These are phyloP conservation scores for Apamea crenata DNA, from an alignment of 2,888 invertebrate species.

Conservation along the genomic window DNA sequence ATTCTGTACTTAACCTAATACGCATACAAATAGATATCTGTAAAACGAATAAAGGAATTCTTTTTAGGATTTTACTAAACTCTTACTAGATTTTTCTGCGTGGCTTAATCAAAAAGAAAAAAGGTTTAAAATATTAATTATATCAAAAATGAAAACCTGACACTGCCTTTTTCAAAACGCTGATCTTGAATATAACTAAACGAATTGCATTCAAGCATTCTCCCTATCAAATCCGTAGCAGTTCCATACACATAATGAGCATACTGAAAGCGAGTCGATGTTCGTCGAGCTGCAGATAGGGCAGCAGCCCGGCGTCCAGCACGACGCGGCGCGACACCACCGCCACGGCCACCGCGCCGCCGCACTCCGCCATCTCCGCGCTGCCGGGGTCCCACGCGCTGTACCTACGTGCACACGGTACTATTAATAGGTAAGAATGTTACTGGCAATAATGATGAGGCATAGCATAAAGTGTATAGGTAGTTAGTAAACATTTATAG, in stretches of 20 bases:
- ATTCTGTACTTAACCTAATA: neutral
- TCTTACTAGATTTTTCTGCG: neutral
- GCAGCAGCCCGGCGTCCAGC: slow-evolving; percentile 82
- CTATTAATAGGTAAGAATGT: too few species aligned
- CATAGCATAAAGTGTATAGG: too few species aligned
- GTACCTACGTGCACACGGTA: slow-evolving; percentile 79
- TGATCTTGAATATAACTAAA: neutral
- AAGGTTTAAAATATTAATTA: neutral
- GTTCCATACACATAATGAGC: slow-evolving; percentile 40
- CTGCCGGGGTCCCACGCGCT: slow-evolving; percentile 86
- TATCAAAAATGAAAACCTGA: too few species aligned
- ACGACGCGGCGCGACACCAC: slow-evolving; percentile 79
- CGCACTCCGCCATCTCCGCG: slow-evolving; percentile 87
- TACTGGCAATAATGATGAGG: too few species aligned
- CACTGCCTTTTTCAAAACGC: neutral
- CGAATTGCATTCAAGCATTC: neutral
- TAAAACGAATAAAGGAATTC: neutral
- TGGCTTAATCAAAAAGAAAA: neutral
- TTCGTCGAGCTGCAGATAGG: slow-evolving; percentile 82
- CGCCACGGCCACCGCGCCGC: slow-evolving; percentile 82
- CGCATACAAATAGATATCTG: neutral
- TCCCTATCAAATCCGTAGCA: neutral
- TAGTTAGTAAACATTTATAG: too few species aligned
- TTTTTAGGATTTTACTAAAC: neutral
- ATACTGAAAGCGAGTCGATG: slow-evolving; percentile 87